phyloP scores from a whole-genome alignment of 35 echinoderm and acorn worm genomes.

The Heliocidaris tuberculata region DNA sequence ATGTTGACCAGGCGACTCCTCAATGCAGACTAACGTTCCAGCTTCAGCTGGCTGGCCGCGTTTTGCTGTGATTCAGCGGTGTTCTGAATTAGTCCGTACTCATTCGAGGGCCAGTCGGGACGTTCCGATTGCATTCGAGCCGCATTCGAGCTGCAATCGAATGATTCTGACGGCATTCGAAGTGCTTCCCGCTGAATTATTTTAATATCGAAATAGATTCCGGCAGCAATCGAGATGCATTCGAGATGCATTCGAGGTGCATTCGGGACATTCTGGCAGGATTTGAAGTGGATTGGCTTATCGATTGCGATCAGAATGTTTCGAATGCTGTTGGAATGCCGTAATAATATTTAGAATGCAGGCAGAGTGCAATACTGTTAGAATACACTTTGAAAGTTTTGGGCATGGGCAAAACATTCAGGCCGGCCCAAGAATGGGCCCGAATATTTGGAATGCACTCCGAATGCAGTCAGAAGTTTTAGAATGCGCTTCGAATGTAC shows the following conservation, averaged over 20 bases:
- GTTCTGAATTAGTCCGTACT: not conserved
- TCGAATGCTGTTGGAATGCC: not conserved
- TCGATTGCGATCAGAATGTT: not conserved
- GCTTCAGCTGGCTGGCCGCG: too few species aligned
- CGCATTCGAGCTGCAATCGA: too few species aligned
- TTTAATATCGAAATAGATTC: not conserved
- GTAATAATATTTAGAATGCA: not conserved
- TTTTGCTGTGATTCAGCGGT: too few species aligned
- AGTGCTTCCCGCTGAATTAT: not conserved
- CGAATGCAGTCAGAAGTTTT: slow-evolving; percentile 25
- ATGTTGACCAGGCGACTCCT: slow-evolving; percentile 20
- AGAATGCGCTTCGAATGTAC: slow-evolving; percentile 23
- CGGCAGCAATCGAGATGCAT: not conserved
- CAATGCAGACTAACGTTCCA: not conserved
- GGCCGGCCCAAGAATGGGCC: too few species aligned
- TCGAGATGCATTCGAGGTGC: not conserved
- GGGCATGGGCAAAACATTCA: too few species aligned
- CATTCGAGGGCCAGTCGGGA: not conserved
- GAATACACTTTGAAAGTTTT: not conserved
- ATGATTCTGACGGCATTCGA: too few species aligned
- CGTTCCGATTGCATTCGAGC: too few species aligned
- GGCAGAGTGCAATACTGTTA: not conserved
- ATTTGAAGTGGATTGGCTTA: too few species aligned
- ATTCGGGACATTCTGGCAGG: too few species aligned
- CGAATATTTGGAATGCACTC: slow-evolving; percentile 7